Evolutionary conservation across 1,140 invertebrate species (phyloP), one percentile per base, ranked within the genome.

Genomic region (Myzus persicae): DNA sequence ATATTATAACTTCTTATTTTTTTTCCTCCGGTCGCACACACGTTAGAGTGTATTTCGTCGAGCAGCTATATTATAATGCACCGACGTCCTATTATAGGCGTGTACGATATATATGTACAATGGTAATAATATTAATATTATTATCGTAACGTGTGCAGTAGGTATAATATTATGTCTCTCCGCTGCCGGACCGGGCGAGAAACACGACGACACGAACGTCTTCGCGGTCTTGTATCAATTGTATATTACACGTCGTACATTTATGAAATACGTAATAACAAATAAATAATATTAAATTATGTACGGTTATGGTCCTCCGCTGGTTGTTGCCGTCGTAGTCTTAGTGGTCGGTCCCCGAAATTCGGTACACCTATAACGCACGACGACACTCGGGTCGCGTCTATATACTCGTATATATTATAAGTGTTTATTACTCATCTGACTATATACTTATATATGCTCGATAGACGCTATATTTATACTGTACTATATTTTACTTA

Each of bases 1-100:
- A 84, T 84, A 84, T 85, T 40, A 40, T 31, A 85, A 85, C 38
- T 85, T 87, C 42, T 87, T 44, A 31, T 87, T 87, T n/a, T n/a
- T 26, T n/a, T 46, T 20, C 4, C 44, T 46, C 44, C 36, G 31
- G 31, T 87, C 26, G 4, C 85, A 3, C 11, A 31, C 31, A n/a
- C 59, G 0, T 31, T 59, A 31, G 24, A 67, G 14, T 76, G 31
- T 42, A 85, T 44, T 85, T 85, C 24, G 42, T 42, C 84, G 36
- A 40, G 36, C 76, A 82, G 36, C 76, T 82, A 82, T 24, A 82
- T 82, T 82, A 81, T 81, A 82, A 38, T 82, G 59, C 59, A n/a
- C 59, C 5, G 59, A n/a, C 36, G 59, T 76, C 59, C 14, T n/a
- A n/a, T n/a, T 76, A n/a, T 76, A 76, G 31, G 31, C n/a, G 31